Evolutionary conservation across 2,888 invertebrate genomes (phyloP).

Genomic region (Gastracanthus pulcherrimus): DNA sequence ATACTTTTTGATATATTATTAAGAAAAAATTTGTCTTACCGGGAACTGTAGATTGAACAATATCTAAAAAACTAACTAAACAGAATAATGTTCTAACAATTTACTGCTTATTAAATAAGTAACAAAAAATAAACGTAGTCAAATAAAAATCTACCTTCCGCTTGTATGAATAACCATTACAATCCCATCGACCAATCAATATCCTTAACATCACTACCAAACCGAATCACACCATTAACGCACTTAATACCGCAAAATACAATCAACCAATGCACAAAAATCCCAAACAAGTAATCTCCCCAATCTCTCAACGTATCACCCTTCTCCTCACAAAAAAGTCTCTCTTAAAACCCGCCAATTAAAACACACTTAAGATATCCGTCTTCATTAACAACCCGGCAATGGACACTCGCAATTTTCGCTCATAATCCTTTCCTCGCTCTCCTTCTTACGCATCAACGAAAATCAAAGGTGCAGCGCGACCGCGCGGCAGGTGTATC

Average conservation of each 20-base stretch:
- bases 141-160: too few species aligned
- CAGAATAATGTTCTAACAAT: too few species aligned
- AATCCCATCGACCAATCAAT: too few species aligned
- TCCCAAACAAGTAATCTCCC: not conserved
- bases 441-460: too few species aligned
- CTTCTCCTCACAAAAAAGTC: not conserved
- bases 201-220: too few species aligned
- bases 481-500: conserved; percentile 15
- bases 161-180: too few species aligned
- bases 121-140: too few species aligned
- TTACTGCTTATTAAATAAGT: too few species aligned
- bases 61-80: too few species aligned
- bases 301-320: not conserved
- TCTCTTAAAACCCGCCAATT: conserved; percentile 15
- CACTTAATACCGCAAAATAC: not conserved
- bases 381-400: conserved; percentile 51
- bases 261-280: not conserved
- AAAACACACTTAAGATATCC: conserved; percentile 43
- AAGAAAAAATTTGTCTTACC: too few species aligned
- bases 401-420: conserved; percentile 46
- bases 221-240: not conserved
- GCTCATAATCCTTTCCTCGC: conserved; percentile 18
- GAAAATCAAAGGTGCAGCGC: conserved; percentile 47
- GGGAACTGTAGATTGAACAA: too few species aligned
- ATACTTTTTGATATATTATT: too few species aligned